A percentile compares a stretch with the other conserved stretches of the same genome.
Evolutionary conservation across 2,888 invertebrate genomes (phyloP).

Genomic region (Galeopsomyia nigrocyanea): DNA sequence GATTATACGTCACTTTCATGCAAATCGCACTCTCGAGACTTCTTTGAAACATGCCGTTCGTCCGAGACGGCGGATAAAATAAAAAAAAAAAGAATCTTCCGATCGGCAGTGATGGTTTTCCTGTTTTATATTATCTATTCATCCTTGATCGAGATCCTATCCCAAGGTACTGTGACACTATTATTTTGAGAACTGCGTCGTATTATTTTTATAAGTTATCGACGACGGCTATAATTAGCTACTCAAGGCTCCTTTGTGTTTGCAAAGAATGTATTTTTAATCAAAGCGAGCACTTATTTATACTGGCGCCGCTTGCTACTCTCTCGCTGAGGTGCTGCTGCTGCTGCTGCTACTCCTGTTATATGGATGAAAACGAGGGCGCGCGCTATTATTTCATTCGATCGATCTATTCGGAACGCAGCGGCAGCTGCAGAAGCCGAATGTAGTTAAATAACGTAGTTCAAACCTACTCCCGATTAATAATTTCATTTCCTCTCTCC

Average conservation of each 20-base stretch:
- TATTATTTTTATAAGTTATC: conserved; percentile 43
- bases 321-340: too few species aligned
- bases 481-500: too few species aligned
- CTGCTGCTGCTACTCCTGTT: conserved; percentile 3
- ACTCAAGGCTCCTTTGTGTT: conserved; percentile 40
- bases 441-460: too few species aligned
- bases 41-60: too few species aligned
- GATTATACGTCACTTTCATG: neutral
- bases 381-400: conserved; percentile 11
- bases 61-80: too few species aligned
- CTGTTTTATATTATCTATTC: too few species aligned
- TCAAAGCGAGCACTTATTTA: neutral
- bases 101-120: too few species aligned
- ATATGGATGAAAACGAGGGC: conserved; percentile 8
- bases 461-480: too few species aligned
- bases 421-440: too few species aligned
- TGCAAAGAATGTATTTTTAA: conserved; percentile 25
- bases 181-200: conserved; percentile 39
- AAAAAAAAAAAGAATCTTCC: too few species aligned
- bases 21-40: neutral
- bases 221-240: conserved; percentile 44
- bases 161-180: neutral
- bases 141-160: conserved; percentile 23
- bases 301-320: too few species aligned
- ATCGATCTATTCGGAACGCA: conserved; percentile 11